phyloP scores from a whole-genome alignment of 1,140 invertebrate genomes.

The Heliothis virescens region DNA sequence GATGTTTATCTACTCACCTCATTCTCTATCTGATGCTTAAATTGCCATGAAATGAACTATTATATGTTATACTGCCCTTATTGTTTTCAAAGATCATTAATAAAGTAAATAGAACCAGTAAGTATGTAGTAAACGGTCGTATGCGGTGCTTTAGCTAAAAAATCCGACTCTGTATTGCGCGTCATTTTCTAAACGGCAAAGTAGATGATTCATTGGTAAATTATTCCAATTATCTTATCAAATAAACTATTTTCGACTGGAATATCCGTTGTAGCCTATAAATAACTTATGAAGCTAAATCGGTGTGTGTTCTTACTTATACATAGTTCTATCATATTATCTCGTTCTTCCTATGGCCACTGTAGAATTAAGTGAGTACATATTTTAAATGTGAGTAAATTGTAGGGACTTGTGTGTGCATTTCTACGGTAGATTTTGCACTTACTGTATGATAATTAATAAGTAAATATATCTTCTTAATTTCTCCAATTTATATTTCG shows the following conservation, averaged over 20 bases:
- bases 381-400: no score
- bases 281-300: slow-evolving; percentile 11
- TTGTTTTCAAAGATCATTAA: no score
- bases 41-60: background rate
- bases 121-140: background rate
- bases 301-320: background rate
- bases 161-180: background rate
- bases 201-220: slow-evolving; percentile 9
- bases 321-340: background rate
- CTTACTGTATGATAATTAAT: no score
- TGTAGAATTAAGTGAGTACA: no score
- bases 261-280: background rate
- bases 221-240: slow-evolving; percentile 14
- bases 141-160: background rate
- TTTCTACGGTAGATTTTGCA: no score
- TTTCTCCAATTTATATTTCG: no score
- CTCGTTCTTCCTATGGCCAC: no score
- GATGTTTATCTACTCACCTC: background rate
- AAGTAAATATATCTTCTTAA: no score
- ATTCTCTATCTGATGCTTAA: background rate
- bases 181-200: background rate
- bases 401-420: no score
- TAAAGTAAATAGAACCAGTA: no score
- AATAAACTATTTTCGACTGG: background rate
- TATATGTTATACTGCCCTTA: background rate